A percentile compares a stretch with the other conserved stretches of the same genome.
phyloP scores from a whole-genome alignment of 2,797 vertebrate species.

The Avahi laniger region DNA sequence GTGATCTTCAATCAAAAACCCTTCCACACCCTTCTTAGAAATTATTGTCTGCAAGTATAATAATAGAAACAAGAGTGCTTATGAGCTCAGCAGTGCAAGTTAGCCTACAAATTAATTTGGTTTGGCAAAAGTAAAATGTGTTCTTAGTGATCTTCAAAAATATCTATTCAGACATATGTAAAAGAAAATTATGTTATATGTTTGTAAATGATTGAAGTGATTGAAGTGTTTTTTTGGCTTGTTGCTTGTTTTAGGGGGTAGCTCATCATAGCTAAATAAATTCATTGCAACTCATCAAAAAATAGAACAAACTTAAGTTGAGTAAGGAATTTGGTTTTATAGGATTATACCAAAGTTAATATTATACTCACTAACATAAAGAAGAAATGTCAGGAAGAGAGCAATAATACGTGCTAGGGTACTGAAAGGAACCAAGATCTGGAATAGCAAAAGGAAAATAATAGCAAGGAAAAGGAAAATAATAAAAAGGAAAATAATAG shows the following conservation, averaged over 20 bases:
- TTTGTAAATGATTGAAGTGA: not conserved
- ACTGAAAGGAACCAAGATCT: not conserved
- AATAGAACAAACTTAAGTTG: conserved; percentile 14
- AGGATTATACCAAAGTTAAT: not conserved
- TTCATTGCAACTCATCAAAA: conserved; percentile 24
- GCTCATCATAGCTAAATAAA: conserved; percentile 29
- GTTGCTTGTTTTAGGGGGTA: not conserved
- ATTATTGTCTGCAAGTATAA: not conserved
- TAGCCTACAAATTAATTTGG: not conserved
- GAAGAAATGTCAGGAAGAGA: not conserved
- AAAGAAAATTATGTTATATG: not conserved
- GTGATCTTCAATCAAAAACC: not conserved
- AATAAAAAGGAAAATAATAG: conserved; percentile 24
- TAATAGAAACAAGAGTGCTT: not conserved
- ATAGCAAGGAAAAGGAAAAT: conserved; percentile 14
- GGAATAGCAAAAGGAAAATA: conserved; percentile 9
- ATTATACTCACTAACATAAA: not conserved
- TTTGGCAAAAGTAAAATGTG: not conserved
- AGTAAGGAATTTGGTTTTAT: not conserved
- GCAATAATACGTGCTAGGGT: not conserved
- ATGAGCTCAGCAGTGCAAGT: not conserved
- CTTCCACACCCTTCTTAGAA: not conserved
- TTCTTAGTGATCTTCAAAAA: not conserved
- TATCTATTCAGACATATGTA: not conserved
- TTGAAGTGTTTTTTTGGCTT: not conserved